phyloP scores from a whole-genome alignment of 2,797 vertebrate genomes.

The Chelmon rostratus region DNA sequence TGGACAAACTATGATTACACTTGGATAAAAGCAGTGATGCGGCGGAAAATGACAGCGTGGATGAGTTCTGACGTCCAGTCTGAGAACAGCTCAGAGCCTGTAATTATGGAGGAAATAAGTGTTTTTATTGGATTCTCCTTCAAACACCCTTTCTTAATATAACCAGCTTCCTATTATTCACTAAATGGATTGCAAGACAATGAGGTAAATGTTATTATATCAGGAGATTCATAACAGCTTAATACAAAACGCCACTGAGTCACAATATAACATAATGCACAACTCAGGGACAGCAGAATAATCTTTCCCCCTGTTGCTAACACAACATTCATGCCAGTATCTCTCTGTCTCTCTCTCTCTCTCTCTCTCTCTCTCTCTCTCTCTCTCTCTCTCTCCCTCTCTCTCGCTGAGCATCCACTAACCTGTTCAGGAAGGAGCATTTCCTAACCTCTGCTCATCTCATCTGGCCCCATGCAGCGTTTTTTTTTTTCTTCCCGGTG shows the following conservation, averaged over 20 bases:
- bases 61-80: constrained; percentile 36
- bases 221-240: background rate
- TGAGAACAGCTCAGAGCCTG: constrained; percentile 20
- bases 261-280: background rate
- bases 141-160: background rate
- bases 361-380: background rate
- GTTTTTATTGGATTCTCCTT: background rate
- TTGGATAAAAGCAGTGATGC: constrained; percentile 8
- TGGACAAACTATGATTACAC: constrained; percentile 34
- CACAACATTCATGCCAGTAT: background rate
- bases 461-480: background rate
- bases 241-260: background rate
- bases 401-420: background rate
- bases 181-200: background rate
- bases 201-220: background rate
- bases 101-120: constrained; percentile 31
- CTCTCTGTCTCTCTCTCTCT: background rate
- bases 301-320: background rate
- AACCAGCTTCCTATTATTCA: background rate
- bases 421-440: constrained; percentile 20
- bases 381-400: background rate
- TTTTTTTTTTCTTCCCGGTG: constrained; percentile 36
- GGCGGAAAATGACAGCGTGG: constrained; percentile 27
- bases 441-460: constrained; percentile 24
- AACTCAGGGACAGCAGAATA: no score